These are phyloP conservation scores for Aphelenchoides bicaudatus DNA, from an alignment of 2,888 invertebrate genomes.

Conservation along the genomic window DNA sequence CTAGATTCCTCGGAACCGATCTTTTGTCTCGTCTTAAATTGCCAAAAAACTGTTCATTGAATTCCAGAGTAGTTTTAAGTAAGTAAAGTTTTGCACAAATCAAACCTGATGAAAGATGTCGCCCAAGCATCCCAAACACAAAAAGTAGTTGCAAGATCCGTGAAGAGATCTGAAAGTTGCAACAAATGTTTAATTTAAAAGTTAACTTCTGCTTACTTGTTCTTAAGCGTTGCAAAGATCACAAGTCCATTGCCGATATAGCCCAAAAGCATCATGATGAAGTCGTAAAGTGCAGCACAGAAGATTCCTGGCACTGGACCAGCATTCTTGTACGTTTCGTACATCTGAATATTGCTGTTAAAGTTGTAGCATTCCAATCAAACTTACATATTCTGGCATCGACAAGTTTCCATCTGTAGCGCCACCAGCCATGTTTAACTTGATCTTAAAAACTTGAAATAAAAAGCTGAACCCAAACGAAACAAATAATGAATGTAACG, in stretches of 20 bases:
- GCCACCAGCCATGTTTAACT: no score
- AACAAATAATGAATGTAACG: no score
- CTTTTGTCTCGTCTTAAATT: no score
- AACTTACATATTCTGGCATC: conserved; percentile 19
- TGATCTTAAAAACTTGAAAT: no score
- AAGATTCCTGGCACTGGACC: conserved; percentile 3
- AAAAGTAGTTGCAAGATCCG: conserved; percentile 16
- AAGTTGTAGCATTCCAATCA: neutral
- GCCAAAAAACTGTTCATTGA: no score
- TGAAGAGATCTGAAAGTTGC: conserved; percentile 13
- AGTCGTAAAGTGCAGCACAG: neutral
- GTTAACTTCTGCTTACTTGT: neutral
- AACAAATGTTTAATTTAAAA: neutral
- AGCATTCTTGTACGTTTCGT: neutral
- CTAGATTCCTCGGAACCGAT: no score
- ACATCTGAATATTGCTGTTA: conserved; percentile 1
- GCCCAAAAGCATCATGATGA: conserved; percentile 11
- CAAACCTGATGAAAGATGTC: conserved; percentile 12
- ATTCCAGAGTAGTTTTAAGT: no score
- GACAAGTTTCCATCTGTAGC: no score
- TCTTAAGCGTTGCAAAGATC: neutral
- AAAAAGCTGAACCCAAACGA: no score
- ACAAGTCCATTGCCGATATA: conserved; percentile 10
- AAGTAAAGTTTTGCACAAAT: no score
- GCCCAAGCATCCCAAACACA: conserved; percentile 6